A percentile compares a stretch with the other conserved stretches of the same genome.
Evolutionary conservation across 2,113 vertebrate species (phyloP).

Genomic region (Sinocyclocheilus grahami): DNA sequence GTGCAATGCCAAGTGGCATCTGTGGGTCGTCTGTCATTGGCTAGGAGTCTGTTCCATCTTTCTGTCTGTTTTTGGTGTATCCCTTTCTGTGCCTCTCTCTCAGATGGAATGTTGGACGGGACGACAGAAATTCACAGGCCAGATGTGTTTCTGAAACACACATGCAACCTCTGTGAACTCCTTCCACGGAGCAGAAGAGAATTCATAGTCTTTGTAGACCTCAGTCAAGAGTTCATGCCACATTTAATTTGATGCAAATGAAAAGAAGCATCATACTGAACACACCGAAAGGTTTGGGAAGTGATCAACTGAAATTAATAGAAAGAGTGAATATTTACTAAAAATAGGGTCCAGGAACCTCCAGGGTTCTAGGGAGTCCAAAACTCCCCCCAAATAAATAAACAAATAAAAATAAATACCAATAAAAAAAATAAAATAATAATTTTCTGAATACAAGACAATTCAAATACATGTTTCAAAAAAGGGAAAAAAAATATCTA

Average conservation of each 20-base stretch:
- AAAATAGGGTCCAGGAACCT: neutral
- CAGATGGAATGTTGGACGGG: slow-evolving; percentile 19
- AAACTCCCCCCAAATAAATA: neutral
- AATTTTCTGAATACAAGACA: too few species aligned
- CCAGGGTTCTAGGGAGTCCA: neutral
- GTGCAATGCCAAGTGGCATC: slow-evolving; percentile 29
- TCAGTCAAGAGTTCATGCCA: neutral
- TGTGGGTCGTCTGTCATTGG: neutral
- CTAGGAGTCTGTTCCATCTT: slow-evolving; percentile 1
- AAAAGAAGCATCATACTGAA: neutral
- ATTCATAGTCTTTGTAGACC: neutral
- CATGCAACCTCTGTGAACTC: slow-evolving; percentile 27
- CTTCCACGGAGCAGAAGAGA: slow-evolving; percentile 9
- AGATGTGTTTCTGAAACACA: slow-evolving; percentile 43
- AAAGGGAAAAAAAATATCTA: neutral
- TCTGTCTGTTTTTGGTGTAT: neutral
- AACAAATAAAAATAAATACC: neutral
- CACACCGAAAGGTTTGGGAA: neutral
- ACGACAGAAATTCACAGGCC: slow-evolving; percentile 25
- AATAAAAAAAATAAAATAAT: neutral
- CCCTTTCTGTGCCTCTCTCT: slow-evolving; percentile 14
- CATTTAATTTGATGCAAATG: neutral
- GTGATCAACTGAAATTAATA: neutral
- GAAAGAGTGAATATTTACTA: neutral
- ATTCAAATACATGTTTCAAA: too few species aligned